Percentiles rank a stretch among this genome's conserved stretches.
These are phyloP conservation scores for Drosophila sordidapex DNA, from an alignment of 2,888 invertebrate species.

Conservation along the genomic window DNA sequence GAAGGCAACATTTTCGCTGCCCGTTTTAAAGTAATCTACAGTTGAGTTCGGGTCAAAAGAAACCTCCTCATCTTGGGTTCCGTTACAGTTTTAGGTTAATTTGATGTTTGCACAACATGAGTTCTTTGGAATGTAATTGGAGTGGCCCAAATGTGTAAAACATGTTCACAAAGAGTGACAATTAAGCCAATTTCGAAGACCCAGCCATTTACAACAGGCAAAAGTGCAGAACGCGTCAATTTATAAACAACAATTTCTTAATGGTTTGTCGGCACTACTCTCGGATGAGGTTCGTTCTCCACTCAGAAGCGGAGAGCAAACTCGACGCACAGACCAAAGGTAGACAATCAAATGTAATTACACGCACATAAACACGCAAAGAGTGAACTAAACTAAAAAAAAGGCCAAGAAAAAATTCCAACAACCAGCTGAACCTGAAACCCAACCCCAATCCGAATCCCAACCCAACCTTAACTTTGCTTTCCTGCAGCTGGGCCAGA, in stretches of 20 bases:
- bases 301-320: background rate
- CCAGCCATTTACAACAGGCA: conserved; percentile 56
- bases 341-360: conserved; percentile 78
- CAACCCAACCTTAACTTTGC: conserved; percentile 7
- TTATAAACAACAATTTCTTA: conserved; percentile 61
- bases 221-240: conserved; percentile 44
- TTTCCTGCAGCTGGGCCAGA: conserved; percentile 9
- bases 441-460: conserved; percentile 2
- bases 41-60: conserved; percentile 14
- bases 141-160: conserved; percentile 66
- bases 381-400: conserved; percentile 27
- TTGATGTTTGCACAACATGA: conserved; percentile 50
- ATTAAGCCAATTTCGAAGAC: conserved; percentile 72
- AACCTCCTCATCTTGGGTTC: background rate
- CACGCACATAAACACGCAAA: conserved; percentile 78
- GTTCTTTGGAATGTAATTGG: conserved; percentile 52
- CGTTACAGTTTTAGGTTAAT: conserved; percentile 44
- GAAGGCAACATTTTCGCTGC: conserved; percentile 49
- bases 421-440: conserved; percentile 61
- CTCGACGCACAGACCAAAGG: conserved; percentile 33
- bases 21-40: conserved; percentile 74
- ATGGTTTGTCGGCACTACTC: conserved; percentile 28
- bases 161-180: conserved; percentile 74
- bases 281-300: conserved; percentile 6
- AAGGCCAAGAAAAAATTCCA: background rate